These are phyloP conservation scores for Glyphotaelius pellucidus DNA, from an alignment of 2,888 invertebrate genomes.

Conservation along the genomic window DNA sequence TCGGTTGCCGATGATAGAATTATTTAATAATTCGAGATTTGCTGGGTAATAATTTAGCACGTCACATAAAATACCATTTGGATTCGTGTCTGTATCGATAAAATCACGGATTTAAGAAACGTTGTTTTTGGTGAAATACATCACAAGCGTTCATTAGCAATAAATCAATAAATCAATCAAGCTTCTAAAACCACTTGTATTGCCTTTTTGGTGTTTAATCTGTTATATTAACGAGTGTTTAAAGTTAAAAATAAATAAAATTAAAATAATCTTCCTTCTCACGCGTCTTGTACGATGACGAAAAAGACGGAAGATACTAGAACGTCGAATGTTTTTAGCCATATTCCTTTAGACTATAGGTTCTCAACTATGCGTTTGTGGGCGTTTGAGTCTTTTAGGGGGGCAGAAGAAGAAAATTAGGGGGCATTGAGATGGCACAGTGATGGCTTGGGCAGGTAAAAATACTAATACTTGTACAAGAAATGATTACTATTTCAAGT, in stretches of 20 bases:
- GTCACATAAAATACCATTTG: background rate
- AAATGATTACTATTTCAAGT: no score
- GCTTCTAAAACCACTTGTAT: background rate
- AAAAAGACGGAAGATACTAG: no score
- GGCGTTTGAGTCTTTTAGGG: no score
- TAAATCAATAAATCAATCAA: conserved; percentile 30
- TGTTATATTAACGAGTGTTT: background rate
- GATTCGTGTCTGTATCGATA: background rate
- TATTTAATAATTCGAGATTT: background rate
- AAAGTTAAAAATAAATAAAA: background rate
- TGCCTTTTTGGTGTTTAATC: background rate
- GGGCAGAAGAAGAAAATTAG: no score
- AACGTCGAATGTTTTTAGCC: no score
- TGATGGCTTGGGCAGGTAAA: no score
- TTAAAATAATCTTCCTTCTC: no score
- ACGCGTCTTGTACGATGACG: no score
- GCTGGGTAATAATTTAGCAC: background rate
- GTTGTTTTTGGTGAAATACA: background rate
- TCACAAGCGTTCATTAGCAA: background rate
- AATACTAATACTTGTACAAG: no score
- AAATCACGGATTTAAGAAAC: conserved; percentile 1
- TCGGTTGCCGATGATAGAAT: background rate
- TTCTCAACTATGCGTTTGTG: no score
- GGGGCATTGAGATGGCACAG: no score
- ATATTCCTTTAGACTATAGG: no score